Conservation (phyloP, 2,888 invertebrate species). For the Stictocephala bisonia region DNA sequence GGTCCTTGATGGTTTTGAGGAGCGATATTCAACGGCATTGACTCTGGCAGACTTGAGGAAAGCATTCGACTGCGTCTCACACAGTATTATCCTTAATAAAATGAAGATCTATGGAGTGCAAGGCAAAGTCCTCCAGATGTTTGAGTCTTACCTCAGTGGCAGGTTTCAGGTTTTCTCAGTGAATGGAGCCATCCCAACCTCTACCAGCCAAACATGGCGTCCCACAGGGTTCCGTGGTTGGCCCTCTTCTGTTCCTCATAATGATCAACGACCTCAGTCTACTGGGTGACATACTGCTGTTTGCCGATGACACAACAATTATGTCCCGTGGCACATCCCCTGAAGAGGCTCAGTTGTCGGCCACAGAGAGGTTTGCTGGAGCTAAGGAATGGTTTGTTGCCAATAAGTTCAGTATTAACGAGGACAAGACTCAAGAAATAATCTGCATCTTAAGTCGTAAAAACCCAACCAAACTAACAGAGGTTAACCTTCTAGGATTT, state of each 20-base stretch:
- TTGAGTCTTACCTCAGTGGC: slow-evolving; percentile 6
- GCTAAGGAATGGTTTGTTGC: background rate
- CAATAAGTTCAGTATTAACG: background rate
- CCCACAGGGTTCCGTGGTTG: slow-evolving; percentile 22
- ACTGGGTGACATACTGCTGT: background rate
- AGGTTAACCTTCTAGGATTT: background rate
- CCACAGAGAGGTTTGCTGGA: background rate
- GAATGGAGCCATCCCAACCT: background rate
- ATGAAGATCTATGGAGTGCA: background rate
- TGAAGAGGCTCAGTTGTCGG: background rate
- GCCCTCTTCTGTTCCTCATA: slow-evolving; percentile 12
- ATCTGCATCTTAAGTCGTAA: background rate
- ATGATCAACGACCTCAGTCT: slow-evolving; percentile 12
- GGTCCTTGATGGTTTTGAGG: slow-evolving; percentile 4
- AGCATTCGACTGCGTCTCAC: slow-evolving; percentile 33
- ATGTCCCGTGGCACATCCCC: background rate
- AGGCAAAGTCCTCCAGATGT: background rate
- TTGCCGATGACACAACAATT: slow-evolving; percentile 22
- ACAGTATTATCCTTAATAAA: slow-evolving; percentile 14
- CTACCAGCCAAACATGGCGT: slow-evolving; percentile 2
- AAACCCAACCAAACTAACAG: no score
- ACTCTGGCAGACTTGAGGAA: slow-evolving; percentile 22
- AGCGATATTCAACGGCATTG: background rate
- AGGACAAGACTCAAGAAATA: background rate
- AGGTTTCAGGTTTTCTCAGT: background rate